Percentiles rank a stretch among this genome's conserved stretches.
phyloP scores from a whole-genome alignment of 1,140 invertebrate species.

The Andricus grossulariae region DNA sequence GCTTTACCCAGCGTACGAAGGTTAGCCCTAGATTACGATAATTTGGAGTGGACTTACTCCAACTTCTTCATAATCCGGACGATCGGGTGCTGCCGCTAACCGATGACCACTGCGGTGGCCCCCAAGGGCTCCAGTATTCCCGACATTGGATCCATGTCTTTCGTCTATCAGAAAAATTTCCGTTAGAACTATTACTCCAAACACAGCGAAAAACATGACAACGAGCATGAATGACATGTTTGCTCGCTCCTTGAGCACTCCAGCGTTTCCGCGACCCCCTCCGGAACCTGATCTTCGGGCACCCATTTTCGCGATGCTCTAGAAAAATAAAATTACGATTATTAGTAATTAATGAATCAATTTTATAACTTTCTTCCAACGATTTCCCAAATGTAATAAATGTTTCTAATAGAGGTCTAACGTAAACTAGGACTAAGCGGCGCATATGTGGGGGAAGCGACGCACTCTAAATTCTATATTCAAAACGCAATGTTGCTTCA shows the following conservation, averaged over 20 bases:
- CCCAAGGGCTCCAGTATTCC: constrained; percentile 71
- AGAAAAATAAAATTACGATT: neutral
- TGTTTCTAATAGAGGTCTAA: too few relatives aligned
- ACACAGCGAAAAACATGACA: constrained; percentile 92
- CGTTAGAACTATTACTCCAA: constrained; percentile 88
- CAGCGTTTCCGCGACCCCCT: constrained; percentile 70
- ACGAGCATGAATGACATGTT: constrained; percentile 92
- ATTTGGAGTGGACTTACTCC: constrained; percentile 59
- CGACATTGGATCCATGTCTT: constrained; percentile 68
- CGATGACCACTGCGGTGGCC: constrained; percentile 71
- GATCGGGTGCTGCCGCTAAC: constrained; percentile 66
- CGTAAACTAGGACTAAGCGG: too few relatives aligned
- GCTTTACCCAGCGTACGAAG: too few relatives aligned
- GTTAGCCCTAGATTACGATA: too few relatives aligned
- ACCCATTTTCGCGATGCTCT: constrained; percentile 65
- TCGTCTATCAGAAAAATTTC: constrained; percentile 87
- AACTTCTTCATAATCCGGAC: constrained; percentile 75
- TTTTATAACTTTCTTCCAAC: too few relatives aligned
- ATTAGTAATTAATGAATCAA: too few relatives aligned
- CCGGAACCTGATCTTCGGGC: constrained; percentile 58
- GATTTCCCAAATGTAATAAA: too few relatives aligned
- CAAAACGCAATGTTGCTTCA: too few relatives aligned
- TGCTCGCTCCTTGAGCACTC: constrained; percentile 81
- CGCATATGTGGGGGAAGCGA: too few relatives aligned
- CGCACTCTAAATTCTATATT: too few relatives aligned